These are phyloP conservation scores for Cepphus grylle DNA, from an alignment of 2,113 vertebrate genomes.

Conservation along the genomic window DNA sequence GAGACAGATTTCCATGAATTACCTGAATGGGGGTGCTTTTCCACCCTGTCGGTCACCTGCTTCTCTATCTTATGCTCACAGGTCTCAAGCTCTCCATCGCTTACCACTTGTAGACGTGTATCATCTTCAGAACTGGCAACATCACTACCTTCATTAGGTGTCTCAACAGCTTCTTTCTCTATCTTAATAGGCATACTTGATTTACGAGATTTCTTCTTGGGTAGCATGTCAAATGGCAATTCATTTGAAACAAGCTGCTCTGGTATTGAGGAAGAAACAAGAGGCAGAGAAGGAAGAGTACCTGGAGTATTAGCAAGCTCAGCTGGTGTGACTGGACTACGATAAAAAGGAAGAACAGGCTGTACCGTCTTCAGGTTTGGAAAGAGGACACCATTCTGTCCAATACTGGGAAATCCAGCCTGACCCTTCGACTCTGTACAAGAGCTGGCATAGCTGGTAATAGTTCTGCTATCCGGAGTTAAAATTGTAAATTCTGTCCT, in stretches of 20 bases:
- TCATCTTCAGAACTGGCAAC: slow-evolving; percentile 84
- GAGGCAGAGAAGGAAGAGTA: slow-evolving; percentile 89
- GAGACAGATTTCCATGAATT: slow-evolving; percentile 53
- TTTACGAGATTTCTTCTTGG: slow-evolving; percentile 98
- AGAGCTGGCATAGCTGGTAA: slow-evolving; percentile 77
- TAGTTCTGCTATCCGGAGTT: slow-evolving; percentile 75
- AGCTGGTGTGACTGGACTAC: slow-evolving; percentile 89
- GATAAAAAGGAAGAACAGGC: slow-evolving; percentile 94
- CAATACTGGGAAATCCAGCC: slow-evolving; percentile 72
- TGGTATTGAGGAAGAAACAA: slow-evolving; percentile 87
- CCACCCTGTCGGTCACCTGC: slow-evolving; percentile 23
- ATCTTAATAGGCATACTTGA: slow-evolving; percentile 99
- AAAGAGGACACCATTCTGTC: slow-evolving; percentile 89
- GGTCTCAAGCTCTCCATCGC: slow-evolving; percentile 70
- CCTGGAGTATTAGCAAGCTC: slow-evolving; percentile 93
- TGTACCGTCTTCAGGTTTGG: slow-evolving; percentile 95
- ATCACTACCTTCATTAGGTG: slow-evolving; percentile 69
- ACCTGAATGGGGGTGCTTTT: slow-evolving; percentile 49
- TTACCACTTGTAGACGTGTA: slow-evolving; percentile 65
- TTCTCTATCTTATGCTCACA: slow-evolving; percentile 60
- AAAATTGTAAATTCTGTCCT: slow-evolving; percentile 72
- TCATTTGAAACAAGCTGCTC: slow-evolving; percentile 78
- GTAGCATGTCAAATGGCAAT: slow-evolving; percentile 76
- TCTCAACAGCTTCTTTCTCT: slow-evolving; percentile 84
- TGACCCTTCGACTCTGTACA: slow-evolving; percentile 83